Evolutionary conservation across 1,140 invertebrate genomes (phyloP), one percentile per base, ranked within the genome.

Genomic region (Ceratina australensis): DNA sequence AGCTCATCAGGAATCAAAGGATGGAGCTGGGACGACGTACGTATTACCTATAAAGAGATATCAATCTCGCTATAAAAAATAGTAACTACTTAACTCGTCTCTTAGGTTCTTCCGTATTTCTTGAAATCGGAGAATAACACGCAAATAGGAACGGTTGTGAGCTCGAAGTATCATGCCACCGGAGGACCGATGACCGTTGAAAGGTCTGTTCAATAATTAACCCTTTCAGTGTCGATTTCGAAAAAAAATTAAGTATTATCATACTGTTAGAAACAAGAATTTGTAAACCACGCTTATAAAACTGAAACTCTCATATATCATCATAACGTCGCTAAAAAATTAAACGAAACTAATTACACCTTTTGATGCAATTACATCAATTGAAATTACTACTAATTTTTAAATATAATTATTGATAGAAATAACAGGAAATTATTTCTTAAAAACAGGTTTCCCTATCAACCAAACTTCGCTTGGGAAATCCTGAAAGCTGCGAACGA

Each of bases 401-500:
- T n/a, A n/a, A n/a, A n/a, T n/a, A n/a, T n/a, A n/a, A n/a, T n/a
- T n/a, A n/a, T n/a, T n/a, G n/a, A n/a, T n/a, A n/a, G n/a, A n/a
- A n/a, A n/a, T n/a, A n/a, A n/a, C n/a, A n/a, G n/a, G n/a, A n/a
- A n/a, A n/a, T n/a, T n/a, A n/a, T n/a, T n/a, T n/a, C n/a, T 33
- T 2, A 7, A 33, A 3, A 33, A 54, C 59, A 92, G 92, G 80
- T 94, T 94, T 60, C 91, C 92, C 0, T 91, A 93, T 84, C 92
- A 93, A 52, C 94, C 94, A 0, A 77, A 82, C 8, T 87, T 95
- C 50, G 92, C 93, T 0, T 80, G 90, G 33, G 92, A 94, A 59
- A 94, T 96, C 68, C 88, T 96, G 42, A 82, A 93, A 78, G 95
- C 94, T 2, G 95, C 93, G 0, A 26, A 91, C 12, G 93, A 96